Base-by-base conservation (phyloP, 2,888 invertebrate species). In the Hyppa rectilinea region DNA sequence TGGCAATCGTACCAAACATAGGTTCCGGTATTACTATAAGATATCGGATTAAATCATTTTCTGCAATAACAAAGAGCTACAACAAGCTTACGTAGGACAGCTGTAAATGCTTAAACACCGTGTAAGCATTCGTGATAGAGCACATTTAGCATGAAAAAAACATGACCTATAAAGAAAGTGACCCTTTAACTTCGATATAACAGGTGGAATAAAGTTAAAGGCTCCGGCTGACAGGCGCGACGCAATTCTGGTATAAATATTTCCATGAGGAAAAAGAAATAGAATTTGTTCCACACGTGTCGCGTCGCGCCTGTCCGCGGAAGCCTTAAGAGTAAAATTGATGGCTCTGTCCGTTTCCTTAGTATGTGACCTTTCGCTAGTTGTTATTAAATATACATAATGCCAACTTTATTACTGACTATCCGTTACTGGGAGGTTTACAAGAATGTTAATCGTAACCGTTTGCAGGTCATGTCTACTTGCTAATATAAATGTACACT, bases 321-420 rank as follows among this genome's bases (percentile, higher is more conserved):
- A 63, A 81, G 63, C 59, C 77, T 85, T 75, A 83, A 82, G 78
- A 83, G 78, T 69, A 70, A 71, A 85, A 87, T 85, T 83, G 78
- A 87, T 86, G 83, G 66, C 78, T 71, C 82, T 72, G 66, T 69
- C 53, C 59, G 64, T 79, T 85, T 87, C 81, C 85, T 84, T 80
- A 78, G 67, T 81, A 49, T 69, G 73, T 84, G 82, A 84, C 87
- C 88, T 89, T 88, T 87, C 52, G 62, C 49, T 40, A 64, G 56
- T 68, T 75, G 68, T 72, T 73, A 81, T 81, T 78, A 80, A 73
- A 63, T 60, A 74, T 20, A 59, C 64, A 78, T 72, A 58, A 81
- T 64, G 70, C 60, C 49, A 62, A 69, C 52, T 68, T 78, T 75
- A 71, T 75, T 68, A 65, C 49, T 43, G 50, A 58, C 69, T 63